phyloP scores from a whole-genome alignment of 2,113 vertebrate genomes.

The Rhombomys opimus region DNA sequence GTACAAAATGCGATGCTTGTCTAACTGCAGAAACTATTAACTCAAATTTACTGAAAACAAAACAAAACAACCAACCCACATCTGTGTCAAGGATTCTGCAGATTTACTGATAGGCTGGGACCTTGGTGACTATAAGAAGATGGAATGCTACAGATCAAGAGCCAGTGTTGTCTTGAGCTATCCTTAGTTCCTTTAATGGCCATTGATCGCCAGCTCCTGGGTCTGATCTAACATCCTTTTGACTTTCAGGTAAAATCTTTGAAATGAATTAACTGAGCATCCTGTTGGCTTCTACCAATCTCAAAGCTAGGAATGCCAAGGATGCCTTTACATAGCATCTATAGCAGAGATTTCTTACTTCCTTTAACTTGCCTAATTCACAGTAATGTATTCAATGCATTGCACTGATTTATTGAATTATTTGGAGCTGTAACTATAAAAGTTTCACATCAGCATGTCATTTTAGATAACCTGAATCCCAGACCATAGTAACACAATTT shows the following conservation, averaged over 20 bases:
- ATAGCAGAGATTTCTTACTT: background rate
- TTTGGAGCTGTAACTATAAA: background rate
- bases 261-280: background rate
- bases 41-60: background rate
- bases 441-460: background rate
- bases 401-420: background rate
- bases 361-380: background rate
- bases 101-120: background rate
- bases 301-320: background rate
- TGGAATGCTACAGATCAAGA: background rate
- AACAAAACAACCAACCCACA: background rate
- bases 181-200: background rate
- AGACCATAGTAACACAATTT: background rate
- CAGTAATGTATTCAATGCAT: background rate
- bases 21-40: background rate
- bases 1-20: background rate
- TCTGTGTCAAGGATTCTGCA: background rate
- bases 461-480: background rate
- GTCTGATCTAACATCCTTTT: background rate
- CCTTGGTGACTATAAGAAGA: background rate
- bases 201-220: background rate
- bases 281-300: background rate
- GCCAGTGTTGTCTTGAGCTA: background rate
- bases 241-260: background rate
- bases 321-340: background rate